Percentiles rank a stretch among this genome's conserved stretches.
Conservation (phyloP, 2,113 vertebrate genomes). For the Podocnemis expansa region DNA sequence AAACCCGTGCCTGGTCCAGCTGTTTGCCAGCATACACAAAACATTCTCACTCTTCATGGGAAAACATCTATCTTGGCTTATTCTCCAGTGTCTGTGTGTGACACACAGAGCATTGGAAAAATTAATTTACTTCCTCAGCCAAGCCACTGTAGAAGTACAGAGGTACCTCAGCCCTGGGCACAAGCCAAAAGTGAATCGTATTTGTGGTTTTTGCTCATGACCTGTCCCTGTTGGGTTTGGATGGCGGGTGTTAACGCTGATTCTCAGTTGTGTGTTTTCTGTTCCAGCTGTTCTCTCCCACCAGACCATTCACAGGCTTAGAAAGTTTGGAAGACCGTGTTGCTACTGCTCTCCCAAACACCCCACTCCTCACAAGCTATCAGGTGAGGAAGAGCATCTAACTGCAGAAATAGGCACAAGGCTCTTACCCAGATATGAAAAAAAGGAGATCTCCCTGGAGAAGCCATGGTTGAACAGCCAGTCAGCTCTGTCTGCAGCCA, state of each 20-base stretch:
- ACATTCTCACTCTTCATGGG: accelerated
- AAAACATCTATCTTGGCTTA: background rate
- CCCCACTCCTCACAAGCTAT: conserved; percentile 85
- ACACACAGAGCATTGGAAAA: background rate
- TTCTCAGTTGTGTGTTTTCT: conserved; percentile 41
- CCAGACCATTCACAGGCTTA: conserved; percentile 78
- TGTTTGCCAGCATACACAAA: accelerated
- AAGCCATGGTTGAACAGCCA: accelerated
- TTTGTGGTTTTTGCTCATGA: accelerated
- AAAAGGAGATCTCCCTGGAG: background rate
- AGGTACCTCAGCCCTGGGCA: background rate
- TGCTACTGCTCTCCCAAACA: conserved; percentile 83
- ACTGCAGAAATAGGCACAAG: accelerated
- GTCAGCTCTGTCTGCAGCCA: background rate
- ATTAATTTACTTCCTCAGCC: background rate
- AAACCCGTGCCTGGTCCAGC: accelerated
- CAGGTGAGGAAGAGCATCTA: conserved; percentile 79
- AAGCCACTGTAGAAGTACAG: background rate
- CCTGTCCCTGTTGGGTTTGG: background rate
- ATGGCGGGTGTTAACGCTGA: background rate
- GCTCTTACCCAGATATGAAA: background rate
- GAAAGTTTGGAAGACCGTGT: conserved; percentile 82
- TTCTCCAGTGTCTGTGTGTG: background rate
- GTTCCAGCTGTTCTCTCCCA: conserved; percentile 84
- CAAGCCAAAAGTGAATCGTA: background rate